Base-by-base conservation (phyloP, 2,888 invertebrate species). In the Opisthograptis luteolata region DNA sequence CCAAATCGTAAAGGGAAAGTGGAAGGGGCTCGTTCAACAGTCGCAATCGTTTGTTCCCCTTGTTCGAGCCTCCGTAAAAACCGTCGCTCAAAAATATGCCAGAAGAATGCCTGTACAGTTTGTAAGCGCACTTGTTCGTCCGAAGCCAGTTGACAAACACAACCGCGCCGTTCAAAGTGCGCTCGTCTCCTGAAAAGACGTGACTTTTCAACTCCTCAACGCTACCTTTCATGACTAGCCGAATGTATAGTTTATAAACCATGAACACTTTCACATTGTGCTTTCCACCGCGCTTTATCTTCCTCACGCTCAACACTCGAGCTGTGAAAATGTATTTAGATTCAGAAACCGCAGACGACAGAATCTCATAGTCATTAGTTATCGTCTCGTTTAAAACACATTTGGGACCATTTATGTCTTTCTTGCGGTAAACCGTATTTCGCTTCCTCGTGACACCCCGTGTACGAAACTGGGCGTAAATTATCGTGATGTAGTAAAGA, bases 311-410 rank as follows among this genome's bases (percentile, higher is more conserved):
- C 62, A 90, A 73, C 62, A 90, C 87, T 62, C 88, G 79, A 57
- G 88, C 89, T 56, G 88, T 87, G 80, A 90, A 90, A 80, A 90
- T 85, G 78, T 90, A 89, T 81, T 87, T 87, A 76, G 89, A 88
- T 79, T 89, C 89, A 76, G 89, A 89, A 70, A 90, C 89, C 68
- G 85, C 87, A 68, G 89, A 90, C 76, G 88, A 84, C 82, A 90
- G 74, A 83, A 89, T 87, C 84, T 89, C 89, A 75, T 88, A 89
- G 84, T 90, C 89, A 84, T 90, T 89, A 83, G 87, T 88, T 84
- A 89, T 85, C 79, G 89, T 90, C 84, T 87, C 89, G 77, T 90
- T 89, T 76, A 84, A 85, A 84, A 84, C 78, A 84, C 89, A 89
- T 87, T 88, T 87, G 79, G 82, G 68, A 63, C 68, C 79, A 70